These are phyloP conservation scores for Leuciscus idus DNA, from an alignment of 2,113 vertebrate genomes.

Conservation along the genomic window DNA sequence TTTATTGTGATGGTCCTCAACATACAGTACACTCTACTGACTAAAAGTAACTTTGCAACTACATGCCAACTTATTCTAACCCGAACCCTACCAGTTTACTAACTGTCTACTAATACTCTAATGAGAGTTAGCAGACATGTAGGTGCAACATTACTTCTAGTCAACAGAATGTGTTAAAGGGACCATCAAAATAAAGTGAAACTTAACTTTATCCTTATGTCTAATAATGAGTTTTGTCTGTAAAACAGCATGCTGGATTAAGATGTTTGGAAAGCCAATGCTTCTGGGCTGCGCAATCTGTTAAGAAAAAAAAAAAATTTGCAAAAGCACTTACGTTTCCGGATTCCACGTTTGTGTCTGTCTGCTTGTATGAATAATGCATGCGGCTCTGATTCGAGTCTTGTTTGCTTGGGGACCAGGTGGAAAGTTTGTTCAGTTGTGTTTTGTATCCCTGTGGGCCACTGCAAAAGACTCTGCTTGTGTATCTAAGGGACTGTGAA, in stretches of 20 bases:
- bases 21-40: no score
- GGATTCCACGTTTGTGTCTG: constrained; percentile 24
- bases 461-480: constrained; percentile 47
- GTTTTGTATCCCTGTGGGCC: constrained; percentile 58
- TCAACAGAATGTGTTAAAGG: no score
- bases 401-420: constrained; percentile 69
- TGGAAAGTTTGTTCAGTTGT: constrained; percentile 66
- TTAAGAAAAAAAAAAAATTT: constrained; percentile 70
- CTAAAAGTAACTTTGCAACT: no score
- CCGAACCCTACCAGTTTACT: no score
- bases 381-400: constrained; percentile 61
- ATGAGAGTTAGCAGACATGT: no score
- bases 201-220: not conserved
- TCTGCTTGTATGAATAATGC: constrained; percentile 66
- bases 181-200: no score
- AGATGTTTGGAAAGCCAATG: constrained; percentile 51
- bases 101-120: no score
- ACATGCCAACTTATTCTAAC: no score
- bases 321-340: constrained; percentile 56
- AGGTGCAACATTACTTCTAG: no score
- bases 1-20: no score
- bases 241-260: not conserved
- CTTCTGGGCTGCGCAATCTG: constrained; percentile 65
- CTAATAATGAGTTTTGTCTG: not conserved
- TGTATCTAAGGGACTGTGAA: constrained; percentile 60